Conservation (phyloP, 2,797 vertebrate genomes). For the Yasuhikotakia modesta region DNA sequence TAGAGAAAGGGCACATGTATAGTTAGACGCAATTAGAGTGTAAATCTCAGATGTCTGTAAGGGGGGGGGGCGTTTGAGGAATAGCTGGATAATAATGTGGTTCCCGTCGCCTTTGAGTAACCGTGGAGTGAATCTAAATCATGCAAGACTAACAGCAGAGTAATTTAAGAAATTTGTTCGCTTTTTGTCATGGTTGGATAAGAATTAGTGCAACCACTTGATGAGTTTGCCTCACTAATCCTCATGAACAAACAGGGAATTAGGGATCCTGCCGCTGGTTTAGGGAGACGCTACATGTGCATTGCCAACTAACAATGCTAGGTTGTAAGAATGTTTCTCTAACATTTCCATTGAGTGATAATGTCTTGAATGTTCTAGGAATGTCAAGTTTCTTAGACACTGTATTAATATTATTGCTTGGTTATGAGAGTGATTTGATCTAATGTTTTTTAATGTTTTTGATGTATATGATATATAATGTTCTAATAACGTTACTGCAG, state of each 20-base stretch:
- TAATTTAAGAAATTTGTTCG: conserved; percentile 36
- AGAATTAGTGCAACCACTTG: conserved; percentile 26
- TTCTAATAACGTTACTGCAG: too few relatives aligned
- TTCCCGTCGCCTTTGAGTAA: conserved; percentile 47
- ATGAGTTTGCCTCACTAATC: conserved; percentile 40
- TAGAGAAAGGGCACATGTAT: conserved; percentile 48
- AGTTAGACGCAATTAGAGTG: conserved; percentile 49
- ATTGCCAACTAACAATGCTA: not conserved
- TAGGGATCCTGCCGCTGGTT: conserved; percentile 28
- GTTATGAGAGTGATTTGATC: too few relatives aligned
- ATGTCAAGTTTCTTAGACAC: too few relatives aligned
- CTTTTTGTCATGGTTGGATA: conserved; percentile 44
- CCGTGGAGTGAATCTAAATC: conserved; percentile 50
- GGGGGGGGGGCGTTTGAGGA: conserved; percentile 46
- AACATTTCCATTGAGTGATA: too few relatives aligned
- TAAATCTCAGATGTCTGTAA: conserved; percentile 53
- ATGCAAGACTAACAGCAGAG: conserved; percentile 38
- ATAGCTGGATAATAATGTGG: conserved; percentile 57
- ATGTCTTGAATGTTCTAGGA: too few relatives aligned
- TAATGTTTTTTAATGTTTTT: too few relatives aligned
- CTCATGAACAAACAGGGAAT: conserved; percentile 42
- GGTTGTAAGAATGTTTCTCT: too few relatives aligned
- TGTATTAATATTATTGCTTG: too few relatives aligned
- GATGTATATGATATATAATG: too few relatives aligned
- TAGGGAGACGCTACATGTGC: conserved; percentile 30